phyloP scores from a whole-genome alignment of 30 jellyfish, hydroid and myxozoan species.

The Rhopilema esculentum region DNA sequence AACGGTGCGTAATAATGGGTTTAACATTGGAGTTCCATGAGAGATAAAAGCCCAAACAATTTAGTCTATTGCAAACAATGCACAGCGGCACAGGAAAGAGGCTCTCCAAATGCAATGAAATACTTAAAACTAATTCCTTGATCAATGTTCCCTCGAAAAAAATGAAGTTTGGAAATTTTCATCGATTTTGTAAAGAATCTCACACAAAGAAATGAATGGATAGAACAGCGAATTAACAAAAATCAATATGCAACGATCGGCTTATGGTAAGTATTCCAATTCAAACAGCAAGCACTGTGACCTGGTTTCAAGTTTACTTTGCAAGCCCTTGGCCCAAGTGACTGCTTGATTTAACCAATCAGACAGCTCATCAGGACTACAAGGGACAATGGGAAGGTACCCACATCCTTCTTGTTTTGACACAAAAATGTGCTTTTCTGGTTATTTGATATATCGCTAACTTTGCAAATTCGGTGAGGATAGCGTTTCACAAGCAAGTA shows the following conservation, averaged over 20 bases:
- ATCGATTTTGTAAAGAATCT: not conserved
- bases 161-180: not conserved
- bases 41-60: not conserved
- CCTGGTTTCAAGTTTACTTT: not conserved
- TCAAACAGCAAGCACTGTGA: not conserved
- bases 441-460: no score
- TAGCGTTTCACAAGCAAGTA: no score
- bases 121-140: not conserved
- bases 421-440: not conserved
- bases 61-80: not conserved
- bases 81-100: not conserved
- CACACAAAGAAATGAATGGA: not conserved
- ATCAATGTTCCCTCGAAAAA: not conserved
- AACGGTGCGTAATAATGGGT: not conserved
- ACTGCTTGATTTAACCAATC: not conserved
- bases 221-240: not conserved
- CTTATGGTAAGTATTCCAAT: not conserved
- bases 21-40: not conserved
- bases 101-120: not conserved
- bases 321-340: no score
- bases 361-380: not conserved
- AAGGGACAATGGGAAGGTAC: not conserved
- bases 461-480: no score
- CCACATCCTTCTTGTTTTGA: not conserved
- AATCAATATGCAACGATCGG: not conserved